These are phyloP conservation scores for Ctenochaetus hawaiiensis DNA, from an alignment of 2,797 vertebrate genomes.

Conservation along the genomic window DNA sequence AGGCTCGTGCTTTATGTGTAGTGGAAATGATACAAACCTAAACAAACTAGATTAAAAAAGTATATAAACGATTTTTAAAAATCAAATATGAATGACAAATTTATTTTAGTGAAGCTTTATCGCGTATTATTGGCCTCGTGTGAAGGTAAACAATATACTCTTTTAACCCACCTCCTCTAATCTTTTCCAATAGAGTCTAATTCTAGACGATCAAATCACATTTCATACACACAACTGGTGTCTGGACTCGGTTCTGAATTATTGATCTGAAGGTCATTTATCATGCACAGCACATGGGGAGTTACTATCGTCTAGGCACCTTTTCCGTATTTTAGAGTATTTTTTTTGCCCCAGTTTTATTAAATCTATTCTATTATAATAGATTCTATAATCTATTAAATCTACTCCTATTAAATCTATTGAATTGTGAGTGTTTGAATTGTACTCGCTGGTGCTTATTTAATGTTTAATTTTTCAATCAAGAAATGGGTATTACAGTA, in stretches of 20 bases:
- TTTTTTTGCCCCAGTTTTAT: neutral
- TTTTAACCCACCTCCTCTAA: neutral
- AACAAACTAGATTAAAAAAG: neutral
- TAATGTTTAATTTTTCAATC: neutral
- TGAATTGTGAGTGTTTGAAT: no score
- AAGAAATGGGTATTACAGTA: neutral
- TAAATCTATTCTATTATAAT: no score
- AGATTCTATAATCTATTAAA: no score
- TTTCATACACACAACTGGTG: neutral
- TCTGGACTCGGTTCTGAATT: slow-evolving; percentile 34
- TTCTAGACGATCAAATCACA: neutral
- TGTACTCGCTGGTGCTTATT: neutral
- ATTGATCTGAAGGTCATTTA: slow-evolving; percentile 57
- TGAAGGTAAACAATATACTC: no score
- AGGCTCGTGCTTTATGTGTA: neutral
- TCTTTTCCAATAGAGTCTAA: neutral
- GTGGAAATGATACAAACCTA: neutral
- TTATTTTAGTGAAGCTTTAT: no score
- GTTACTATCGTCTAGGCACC: accelerated
- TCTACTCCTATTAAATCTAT: no score
- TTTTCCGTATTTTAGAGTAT: neutral
- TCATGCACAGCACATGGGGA: slow-evolving; percentile 56
- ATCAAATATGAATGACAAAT: no score
- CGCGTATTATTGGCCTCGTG: no score
- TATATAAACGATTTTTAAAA: neutral